These are phyloP conservation scores for Cartodere bifasciata DNA, from an alignment of 2,888 invertebrate genomes.

Conservation along the genomic window DNA sequence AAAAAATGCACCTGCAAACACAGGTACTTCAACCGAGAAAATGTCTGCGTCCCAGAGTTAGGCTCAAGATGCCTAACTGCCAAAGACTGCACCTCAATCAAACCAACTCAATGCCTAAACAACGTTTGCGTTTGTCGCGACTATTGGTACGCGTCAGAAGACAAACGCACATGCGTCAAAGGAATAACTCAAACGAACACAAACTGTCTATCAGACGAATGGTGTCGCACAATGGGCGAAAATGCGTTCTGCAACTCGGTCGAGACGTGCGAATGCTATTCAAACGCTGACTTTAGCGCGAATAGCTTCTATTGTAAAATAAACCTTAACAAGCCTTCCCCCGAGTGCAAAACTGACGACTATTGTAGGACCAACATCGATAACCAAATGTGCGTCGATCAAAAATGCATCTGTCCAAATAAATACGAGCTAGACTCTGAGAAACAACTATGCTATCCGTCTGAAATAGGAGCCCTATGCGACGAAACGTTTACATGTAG, in stretches of 20 bases:
- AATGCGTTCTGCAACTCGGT: conserved; percentile 8
- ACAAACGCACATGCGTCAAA: conserved; percentile 11
- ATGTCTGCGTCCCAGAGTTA: background rate
- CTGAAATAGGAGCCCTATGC: conserved; percentile 10
- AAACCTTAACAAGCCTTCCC: conserved; percentile 6
- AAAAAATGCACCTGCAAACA: background rate
- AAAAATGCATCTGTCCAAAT: background rate
- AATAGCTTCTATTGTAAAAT: no score
- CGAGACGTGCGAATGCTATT: conserved; percentile 8
- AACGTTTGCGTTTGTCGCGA: conserved; percentile 12
- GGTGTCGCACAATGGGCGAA: conserved; percentile 12
- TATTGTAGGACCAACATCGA: background rate
- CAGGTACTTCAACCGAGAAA: conserved; percentile 1
- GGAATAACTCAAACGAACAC: conserved; percentile 10
- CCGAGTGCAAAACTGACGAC: conserved; percentile 5
- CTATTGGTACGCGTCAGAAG: conserved; percentile 8
- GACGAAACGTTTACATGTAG: conserved; percentile 4
- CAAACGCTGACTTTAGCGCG: conserved; percentile 5
- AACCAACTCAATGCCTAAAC: background rate
- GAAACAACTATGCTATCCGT: no score
- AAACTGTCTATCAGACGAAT: conserved; percentile 11
- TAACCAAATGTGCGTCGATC: background rate
- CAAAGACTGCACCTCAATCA: background rate
- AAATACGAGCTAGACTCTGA: background rate
- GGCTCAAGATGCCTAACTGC: background rate